phyloP scores from a whole-genome alignment of 1,140 invertebrate species.

The Diuraphis noxia region DNA sequence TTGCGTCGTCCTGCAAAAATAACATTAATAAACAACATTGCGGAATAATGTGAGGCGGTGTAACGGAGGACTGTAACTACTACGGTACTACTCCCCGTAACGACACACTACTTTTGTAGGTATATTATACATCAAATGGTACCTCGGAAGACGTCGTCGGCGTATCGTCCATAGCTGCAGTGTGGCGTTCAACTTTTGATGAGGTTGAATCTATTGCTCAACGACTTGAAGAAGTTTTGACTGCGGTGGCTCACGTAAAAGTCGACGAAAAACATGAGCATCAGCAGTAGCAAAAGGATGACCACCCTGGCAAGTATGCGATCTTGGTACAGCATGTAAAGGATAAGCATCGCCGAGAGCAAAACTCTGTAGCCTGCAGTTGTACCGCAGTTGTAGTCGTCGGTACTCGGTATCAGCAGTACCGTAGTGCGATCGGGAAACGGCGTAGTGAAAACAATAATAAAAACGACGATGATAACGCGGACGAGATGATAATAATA shows the following conservation, averaged over 20 bases:
- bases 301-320: background rate
- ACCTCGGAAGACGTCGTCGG: background rate
- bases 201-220: background rate
- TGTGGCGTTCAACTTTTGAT: background rate
- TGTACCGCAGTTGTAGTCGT: no score
- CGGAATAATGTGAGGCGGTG: background rate
- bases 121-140: background rate
- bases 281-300: background rate
- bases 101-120: background rate
- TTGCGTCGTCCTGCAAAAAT: conserved; percentile 60
- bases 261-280: background rate
- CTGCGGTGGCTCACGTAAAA: background rate
- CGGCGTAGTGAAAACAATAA: background rate
- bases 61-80: background rate
- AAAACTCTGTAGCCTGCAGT: no score
- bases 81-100: no score
- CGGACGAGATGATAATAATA: background rate
- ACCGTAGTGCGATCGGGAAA: background rate
- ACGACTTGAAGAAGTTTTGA: background rate
- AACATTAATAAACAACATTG: background rate
- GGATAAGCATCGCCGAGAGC: background rate
- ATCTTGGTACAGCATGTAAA: background rate
- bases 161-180: background rate
- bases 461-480: background rate
- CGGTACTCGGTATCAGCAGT: background rate